Evolutionary conservation across 30 jellyfish, hydroid and myxozoan genomes (phyloP), one percentile per base, ranked within the genome.

Genomic region (Chrysaora quinquecirrha): DNA sequence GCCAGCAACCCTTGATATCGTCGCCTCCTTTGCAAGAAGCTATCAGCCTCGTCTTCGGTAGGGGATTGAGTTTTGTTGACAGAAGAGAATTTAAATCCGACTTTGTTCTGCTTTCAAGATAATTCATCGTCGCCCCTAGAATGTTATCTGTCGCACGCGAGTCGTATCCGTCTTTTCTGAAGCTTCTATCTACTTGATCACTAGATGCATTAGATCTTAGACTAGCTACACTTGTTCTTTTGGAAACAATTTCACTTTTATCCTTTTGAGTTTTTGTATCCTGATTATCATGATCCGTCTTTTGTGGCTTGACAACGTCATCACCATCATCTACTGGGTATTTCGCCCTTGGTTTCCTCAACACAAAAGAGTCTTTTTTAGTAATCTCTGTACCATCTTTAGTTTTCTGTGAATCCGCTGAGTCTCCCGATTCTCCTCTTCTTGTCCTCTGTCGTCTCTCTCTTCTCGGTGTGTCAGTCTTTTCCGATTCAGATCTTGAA

Each of bases 311-410:
- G 71, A 58, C 49, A n/a, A 22, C 66, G 61, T 66, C 89, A 18
- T 52, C 81, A 34, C 80, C 89, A 46, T 85, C 89, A 34, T 85
- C 95, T 0, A 73, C 34, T 3, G 87, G 89, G 72, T 85, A 85
- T n/a, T 12, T 11, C 16, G 89, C 84, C 31, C 78, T 74, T 43
- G 96, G 96, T 35, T 76, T 76, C 28, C 96, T 47, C 83, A 76
- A 48, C n/a, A 64, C 66, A 43, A 34, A 64, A 7, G 68, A 14
- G 6, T 72, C 81, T 28, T 54, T 63, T 31, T 64, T 79, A 48
- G 30, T 48, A 10, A 38, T 22, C 16, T 78, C 47, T 24, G 33
- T 50, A 38, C 82, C 46, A 3, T 60, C 19, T 38, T 28, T 22
- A 3, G 69, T 48, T 32, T 72, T 66, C 70, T 80, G 83, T 22